Evolutionary conservation across 23 tunicate species (phyloP).

Genomic region (Styela plicata): DNA sequence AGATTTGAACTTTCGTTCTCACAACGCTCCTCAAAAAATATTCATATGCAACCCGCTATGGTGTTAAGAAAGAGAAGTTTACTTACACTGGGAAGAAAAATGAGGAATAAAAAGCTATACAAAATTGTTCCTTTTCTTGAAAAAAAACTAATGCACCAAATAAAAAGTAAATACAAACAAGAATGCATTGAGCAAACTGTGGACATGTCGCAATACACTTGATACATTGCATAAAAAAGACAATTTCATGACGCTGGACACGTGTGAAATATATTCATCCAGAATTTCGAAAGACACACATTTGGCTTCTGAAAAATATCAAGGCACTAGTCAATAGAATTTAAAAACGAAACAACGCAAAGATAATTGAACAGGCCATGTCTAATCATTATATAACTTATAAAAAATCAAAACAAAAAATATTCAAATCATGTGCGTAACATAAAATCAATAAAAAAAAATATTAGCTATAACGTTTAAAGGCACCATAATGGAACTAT

Average conservation of each 20-base stretch:
- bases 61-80: too few relatives aligned
- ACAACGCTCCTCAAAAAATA: too few relatives aligned
- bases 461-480: background rate
- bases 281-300: background rate
- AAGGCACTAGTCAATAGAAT: background rate
- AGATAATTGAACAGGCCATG: background rate
- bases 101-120: background rate
- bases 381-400: background rate
- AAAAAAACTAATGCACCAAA: background rate
- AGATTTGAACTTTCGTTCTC: too few relatives aligned
- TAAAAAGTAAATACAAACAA: too few relatives aligned
- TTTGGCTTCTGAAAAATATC: background rate
- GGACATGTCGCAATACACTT: background rate
- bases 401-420: background rate
- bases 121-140: background rate
- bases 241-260: background rate
- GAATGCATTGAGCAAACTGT: background rate
- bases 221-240: background rate
- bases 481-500: background rate
- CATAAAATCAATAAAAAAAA: background rate
- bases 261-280: background rate
- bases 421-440: background rate
- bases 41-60: too few relatives aligned
- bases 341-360: background rate
- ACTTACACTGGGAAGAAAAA: background rate